Conservation (phyloP, 1,140 invertebrate genomes). For the Piezodorus guildinii region DNA sequence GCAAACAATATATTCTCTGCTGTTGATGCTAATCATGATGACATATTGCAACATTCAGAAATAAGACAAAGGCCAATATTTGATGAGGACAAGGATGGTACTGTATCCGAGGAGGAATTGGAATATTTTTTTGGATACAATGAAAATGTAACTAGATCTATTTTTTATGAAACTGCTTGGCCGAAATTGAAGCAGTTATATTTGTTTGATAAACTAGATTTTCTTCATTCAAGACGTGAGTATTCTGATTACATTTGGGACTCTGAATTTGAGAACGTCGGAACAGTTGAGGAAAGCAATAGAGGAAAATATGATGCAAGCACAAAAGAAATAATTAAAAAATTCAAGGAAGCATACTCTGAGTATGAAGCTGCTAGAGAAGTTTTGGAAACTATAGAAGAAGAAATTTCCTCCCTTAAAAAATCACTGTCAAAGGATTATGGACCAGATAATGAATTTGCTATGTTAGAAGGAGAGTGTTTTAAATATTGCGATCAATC, state of each 20-base stretch:
- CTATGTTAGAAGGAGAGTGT: constrained; percentile 76
- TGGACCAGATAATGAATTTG: constrained; percentile 80
- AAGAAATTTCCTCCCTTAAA: constrained; percentile 67
- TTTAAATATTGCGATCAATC: constrained; percentile 85
- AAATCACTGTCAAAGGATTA: constrained; percentile 75
- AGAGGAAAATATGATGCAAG: not conserved
- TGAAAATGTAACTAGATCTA: constrained; percentile 53
- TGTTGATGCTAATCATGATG: not conserved
- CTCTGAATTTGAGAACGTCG: not conserved
- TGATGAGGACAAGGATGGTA: constrained; percentile 79
- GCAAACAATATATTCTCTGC: not conserved
- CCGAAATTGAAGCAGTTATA: constrained; percentile 63
- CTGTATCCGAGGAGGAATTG: constrained; percentile 68
- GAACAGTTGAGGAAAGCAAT: not conserved
- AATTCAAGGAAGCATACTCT: constrained; percentile 68
- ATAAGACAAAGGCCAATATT: constrained; percentile 63
- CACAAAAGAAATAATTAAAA: constrained; percentile 33
- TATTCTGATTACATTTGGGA: not conserved
- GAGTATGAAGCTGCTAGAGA: constrained; percentile 68
- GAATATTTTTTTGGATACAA: constrained; percentile 60
- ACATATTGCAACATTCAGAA: constrained; percentile 59
- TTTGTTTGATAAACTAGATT: constrained; percentile 58
- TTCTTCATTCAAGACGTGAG: constrained; percentile 21
- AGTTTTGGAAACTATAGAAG: constrained; percentile 59
- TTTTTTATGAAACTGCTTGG: constrained; percentile 60